These are phyloP conservation scores for Phyllotreta striolata DNA, from an alignment of 2,888 invertebrate species.

Conservation along the genomic window DNA sequence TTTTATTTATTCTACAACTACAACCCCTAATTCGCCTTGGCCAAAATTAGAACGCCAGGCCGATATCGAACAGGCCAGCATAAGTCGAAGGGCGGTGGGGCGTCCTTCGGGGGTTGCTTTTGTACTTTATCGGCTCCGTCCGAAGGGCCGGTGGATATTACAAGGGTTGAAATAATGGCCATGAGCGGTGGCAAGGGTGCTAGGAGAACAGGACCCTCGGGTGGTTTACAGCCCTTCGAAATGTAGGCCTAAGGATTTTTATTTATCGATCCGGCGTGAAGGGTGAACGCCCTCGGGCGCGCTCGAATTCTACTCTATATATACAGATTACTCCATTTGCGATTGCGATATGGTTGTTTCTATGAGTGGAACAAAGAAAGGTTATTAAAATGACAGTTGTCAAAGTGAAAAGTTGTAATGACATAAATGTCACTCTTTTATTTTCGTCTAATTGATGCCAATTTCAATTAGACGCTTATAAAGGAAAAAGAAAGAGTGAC, in stretches of 20 bases:
- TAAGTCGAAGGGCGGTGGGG: constrained; percentile 10
- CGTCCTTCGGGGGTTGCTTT: constrained; percentile 14
- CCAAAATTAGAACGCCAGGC: constrained; percentile 27
- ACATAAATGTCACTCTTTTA: too few species aligned
- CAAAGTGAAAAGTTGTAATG: too few species aligned
- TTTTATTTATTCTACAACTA: too few species aligned
- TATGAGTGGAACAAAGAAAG: too few species aligned
- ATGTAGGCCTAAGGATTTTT: constrained; percentile 29
- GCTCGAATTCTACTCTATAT: too few species aligned
- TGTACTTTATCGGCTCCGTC: neutral
- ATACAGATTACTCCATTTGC: too few species aligned
- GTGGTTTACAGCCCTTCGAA: constrained; percentile 27
- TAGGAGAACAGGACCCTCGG: constrained; percentile 28
- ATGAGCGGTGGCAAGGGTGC: constrained; percentile 32
- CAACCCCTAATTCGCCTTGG: neutral
- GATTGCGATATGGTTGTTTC: too few species aligned
- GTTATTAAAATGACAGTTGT: too few species aligned
- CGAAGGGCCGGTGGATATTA: constrained; percentile 21
- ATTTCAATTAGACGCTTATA: too few species aligned
- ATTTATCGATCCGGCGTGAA: neutral
- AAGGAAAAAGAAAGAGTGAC: too few species aligned
- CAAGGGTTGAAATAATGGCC: constrained; percentile 36
- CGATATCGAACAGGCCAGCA: constrained; percentile 17
- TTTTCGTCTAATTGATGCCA: too few species aligned
- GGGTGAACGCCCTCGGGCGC: neutral